phyloP scores from a whole-genome alignment of 2,113 vertebrate species.

The Charina bottae region DNA sequence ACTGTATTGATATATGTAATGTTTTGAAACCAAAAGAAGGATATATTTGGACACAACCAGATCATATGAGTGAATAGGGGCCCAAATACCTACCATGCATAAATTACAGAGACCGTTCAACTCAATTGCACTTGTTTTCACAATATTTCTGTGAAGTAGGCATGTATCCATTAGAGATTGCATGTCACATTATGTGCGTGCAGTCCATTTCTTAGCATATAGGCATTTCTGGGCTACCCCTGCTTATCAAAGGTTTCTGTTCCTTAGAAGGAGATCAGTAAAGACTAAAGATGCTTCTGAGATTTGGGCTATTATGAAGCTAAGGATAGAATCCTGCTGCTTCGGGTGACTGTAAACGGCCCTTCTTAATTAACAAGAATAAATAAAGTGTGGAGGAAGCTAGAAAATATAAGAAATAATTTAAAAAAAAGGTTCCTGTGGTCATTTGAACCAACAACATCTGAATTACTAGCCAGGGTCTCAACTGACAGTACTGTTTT shows the following conservation, averaged over 20 bases:
- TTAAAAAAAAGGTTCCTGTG: neutral
- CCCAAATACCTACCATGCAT: neutral
- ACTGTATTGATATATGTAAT: neutral
- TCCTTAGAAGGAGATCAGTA: too few relatives aligned
- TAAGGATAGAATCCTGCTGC: neutral
- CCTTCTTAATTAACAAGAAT: neutral
- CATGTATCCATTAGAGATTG: neutral
- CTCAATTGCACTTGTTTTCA: neutral
- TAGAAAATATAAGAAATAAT: neutral
- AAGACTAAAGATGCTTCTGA: neutral
- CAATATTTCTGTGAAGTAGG: neutral
- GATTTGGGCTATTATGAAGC: neutral
- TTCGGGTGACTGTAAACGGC: neutral
- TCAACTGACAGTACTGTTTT: neutral
- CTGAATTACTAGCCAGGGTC: neutral
- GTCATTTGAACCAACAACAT: neutral
- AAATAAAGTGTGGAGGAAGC: neutral
- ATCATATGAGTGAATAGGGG: neutral
- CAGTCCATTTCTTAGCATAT: neutral
- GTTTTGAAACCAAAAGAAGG: neutral
- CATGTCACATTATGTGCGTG: neutral
- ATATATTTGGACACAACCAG: neutral
- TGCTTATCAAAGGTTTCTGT: neutral
- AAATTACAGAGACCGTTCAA: neutral
- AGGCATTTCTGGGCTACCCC: neutral